Conservation (phyloP, 2,113 vertebrate species). For the Erythrocebus patas region DNA sequence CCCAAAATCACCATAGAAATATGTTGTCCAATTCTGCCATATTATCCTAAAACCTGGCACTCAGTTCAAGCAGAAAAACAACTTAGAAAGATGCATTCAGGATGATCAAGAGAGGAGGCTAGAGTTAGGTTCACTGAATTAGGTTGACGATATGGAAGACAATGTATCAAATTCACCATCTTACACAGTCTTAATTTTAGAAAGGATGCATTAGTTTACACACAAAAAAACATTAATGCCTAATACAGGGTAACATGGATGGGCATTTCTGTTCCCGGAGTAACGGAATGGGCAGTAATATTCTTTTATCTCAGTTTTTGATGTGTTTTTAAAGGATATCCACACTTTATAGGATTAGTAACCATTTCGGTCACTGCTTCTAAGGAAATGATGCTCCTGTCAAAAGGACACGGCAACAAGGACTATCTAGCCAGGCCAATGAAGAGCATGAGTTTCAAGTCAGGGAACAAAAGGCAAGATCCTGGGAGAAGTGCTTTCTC, state of each 20-base stretch:
- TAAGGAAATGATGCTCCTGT: neutral
- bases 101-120: neutral
- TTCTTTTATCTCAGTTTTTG: neutral
- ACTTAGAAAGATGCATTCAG: neutral
- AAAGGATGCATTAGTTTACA: neutral
- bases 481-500: neutral
- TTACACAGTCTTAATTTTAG: neutral
- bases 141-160: neutral
- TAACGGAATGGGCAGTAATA: neutral
- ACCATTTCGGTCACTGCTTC: neutral
- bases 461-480: neutral
- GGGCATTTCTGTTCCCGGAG: neutral
- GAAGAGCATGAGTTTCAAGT: rapidly evolving
- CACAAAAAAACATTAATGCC: neutral
- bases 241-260: neutral
- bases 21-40: neutral
- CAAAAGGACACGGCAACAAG: neutral
- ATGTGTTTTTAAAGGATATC: neutral
- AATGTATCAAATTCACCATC: neutral
- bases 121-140: neutral
- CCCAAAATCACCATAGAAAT: neutral
- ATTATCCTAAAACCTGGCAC: neutral
- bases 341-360: neutral
- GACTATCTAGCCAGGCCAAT: neutral
- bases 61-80: neutral